Evolutionary conservation across 2,888 invertebrate genomes (phyloP).

Genomic region (Tetranychus truncatus): DNA sequence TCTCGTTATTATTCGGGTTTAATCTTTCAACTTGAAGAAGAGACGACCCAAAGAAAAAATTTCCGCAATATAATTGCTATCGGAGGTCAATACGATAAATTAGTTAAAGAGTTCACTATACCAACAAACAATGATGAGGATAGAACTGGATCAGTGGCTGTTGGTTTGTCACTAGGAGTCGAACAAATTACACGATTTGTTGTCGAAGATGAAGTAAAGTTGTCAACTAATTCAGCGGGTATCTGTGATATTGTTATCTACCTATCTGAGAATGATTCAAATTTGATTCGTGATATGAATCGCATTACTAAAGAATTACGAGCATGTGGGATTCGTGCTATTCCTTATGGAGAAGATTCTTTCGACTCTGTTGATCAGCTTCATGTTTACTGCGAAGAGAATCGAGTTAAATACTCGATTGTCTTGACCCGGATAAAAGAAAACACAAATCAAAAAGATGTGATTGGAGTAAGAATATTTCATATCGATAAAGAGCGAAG

Average conservation of each 20-base stretch:
- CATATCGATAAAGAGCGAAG: too few species aligned
- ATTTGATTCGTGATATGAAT: too few species aligned
- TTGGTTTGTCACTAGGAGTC: constrained; percentile 65
- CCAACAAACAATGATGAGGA: constrained; percentile 25
- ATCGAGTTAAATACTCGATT: too few species aligned
- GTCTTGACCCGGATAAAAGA: too few species aligned
- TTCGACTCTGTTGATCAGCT: too few species aligned
- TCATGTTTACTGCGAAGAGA: too few species aligned
- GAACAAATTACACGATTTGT: constrained; percentile 51
- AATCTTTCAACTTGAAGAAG: constrained; percentile 47
- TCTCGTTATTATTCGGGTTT: constrained; percentile 49
- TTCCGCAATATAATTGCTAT: constrained; percentile 55
- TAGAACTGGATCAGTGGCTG: constrained; percentile 42
- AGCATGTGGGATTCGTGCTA: too few species aligned
- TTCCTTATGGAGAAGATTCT: too few species aligned
- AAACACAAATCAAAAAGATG: too few species aligned
- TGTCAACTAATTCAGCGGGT: constrained; percentile 30
- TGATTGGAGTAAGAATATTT: constrained; percentile 31
- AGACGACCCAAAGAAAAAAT: constrained; percentile 37
- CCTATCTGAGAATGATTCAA: constrained; percentile 25
- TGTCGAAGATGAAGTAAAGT: constrained; percentile 36
- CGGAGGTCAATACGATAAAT: constrained; percentile 71
- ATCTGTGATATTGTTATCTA: constrained; percentile 42
- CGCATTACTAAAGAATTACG: too few species aligned
- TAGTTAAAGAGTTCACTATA: constrained; percentile 38